A percentile compares a stretch with the other conserved stretches of the same genome.
phyloP scores from a whole-genome alignment of 64 coral and sea anemone genomes.

The Montipora cactus region DNA sequence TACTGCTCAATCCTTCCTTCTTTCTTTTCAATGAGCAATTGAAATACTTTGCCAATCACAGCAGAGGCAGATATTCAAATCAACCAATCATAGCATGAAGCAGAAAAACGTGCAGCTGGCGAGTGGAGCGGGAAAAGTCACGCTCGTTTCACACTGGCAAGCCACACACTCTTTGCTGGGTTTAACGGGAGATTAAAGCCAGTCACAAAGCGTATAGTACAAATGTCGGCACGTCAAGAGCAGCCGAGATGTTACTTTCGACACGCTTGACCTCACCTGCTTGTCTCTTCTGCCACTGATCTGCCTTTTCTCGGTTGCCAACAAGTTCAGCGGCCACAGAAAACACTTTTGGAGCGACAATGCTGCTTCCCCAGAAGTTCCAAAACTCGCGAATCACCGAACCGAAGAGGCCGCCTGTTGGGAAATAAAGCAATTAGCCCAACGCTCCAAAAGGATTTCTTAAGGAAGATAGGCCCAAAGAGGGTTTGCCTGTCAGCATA shows the following conservation, averaged over 20 bases:
- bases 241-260: not conserved
- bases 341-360: conserved; percentile 88
- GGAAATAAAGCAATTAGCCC: not conserved
- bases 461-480: not conserved
- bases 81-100: too few species aligned
- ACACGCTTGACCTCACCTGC: conserved; percentile 35
- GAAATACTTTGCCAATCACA: too few species aligned
- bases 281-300: conserved; percentile 53
- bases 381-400: conserved; percentile 92
- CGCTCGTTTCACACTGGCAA: too few species aligned
- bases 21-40: too few species aligned
- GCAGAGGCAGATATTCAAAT: too few species aligned
- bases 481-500: not conserved
- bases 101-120: too few species aligned
- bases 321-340: conserved; percentile 64
- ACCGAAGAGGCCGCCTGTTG: conserved; percentile 79
- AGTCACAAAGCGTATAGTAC: too few species aligned
- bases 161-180: too few species aligned
- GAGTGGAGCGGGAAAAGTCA: too few species aligned
- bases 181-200: too few species aligned
- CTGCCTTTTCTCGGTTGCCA: conserved; percentile 44
- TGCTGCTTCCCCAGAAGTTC: conserved; percentile 96
- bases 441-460: not conserved
- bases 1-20: too few species aligned
- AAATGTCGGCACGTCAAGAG: not conserved